Evolutionary conservation across 2,888 invertebrate species (phyloP), one percentile per base, ranked within the genome.

Genomic region (Choreutis nemorana): DNA sequence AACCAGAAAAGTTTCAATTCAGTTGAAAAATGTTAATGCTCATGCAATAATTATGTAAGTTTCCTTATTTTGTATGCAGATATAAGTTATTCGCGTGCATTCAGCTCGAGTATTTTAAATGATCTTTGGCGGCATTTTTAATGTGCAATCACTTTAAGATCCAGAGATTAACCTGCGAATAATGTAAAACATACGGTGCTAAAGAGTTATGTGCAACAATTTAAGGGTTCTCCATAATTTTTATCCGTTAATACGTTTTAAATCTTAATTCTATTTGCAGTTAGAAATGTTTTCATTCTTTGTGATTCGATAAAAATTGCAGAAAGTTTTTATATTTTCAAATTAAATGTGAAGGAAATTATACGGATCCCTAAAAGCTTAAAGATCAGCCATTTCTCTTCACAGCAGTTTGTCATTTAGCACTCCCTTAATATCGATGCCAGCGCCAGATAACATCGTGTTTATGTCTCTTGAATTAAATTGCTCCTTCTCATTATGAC

Each of bases 401-500:
- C 49, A 46, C 46, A 57, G 67, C 67, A 67, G 60, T 77, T 73
- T 72, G 71, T 77, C 75, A 72, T 75, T 73, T 70, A 70, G 55
- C 65, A 61, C 68, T 55, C 62, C 68, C 65, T 75, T 70, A 64
- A 64, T 65, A 72, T 72, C 73, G 73, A 77, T 72, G 65, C 58
- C 58, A 52, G 58, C 48, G 61, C 58, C 62, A 71, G 73, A 75
- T 73, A 70, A 55, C 55, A 45, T 42, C 60, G 61, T 68, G 72
- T 71, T 73, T 70, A 72, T 66, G 73, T 77, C 73, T 59, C 63
- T 68, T 66, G 60, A 67, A 71, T 72, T 71, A 71, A 75, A 73
- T 73, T 62, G 63, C 68, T 53, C 49, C 58, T 55, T 65, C 66
- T 71, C 67, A 70, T 73, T 68, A 64, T n/a, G n/a, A n/a, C n/a